Base-by-base conservation (phyloP, 2,797 vertebrate species). In the Alauda arvensis region DNA sequence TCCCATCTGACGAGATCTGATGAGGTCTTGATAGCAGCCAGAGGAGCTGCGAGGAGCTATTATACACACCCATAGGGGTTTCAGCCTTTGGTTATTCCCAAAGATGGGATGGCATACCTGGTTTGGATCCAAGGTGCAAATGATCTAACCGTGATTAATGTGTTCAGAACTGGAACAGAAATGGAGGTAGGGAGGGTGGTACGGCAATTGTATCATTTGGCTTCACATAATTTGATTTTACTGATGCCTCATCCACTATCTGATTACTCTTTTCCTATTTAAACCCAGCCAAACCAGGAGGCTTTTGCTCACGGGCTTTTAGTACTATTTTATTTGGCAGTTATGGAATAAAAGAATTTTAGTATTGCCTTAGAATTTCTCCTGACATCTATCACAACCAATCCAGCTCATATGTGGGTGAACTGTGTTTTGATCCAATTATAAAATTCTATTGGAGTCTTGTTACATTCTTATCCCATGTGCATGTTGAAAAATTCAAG, bases 361-460 rank as follows among this genome's bases (percentile, higher is more conserved):
- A 83, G 92, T 82, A 75, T 86, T 94, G 89, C 92, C 91, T 84
- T 90, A 89, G 87, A 94, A 90, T 93, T 94, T 94, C 87, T 93
- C 75, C 92, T 95, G 94, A 91, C 89, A 93, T 95, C 92, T 93
- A 92, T 95, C 94, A 94, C 93, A 93, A 91, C 89, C 77, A 89
- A 85, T 91, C 79, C 83, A 89, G 83, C 90, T 92, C 85, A 39
- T 94, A 90, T 91, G 92, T 93, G 92, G 93, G 93, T 94, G 92
- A 94, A 81, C 91, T 90, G 84, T 93, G 93, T 92, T 95, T 95
- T 94, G 91, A 94, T 93, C 90, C 92, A 93, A 91, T 94, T 94
- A 93, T 92, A 88, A 89, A 90, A 92, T 94, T 85, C 91, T 94
- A 42, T 74, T 90, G 88, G 85, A 94, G 77, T 80, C 90, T 90